Evolutionary conservation across 2,888 invertebrate species (phyloP).

Genomic region (Pegoplata infirma): DNA sequence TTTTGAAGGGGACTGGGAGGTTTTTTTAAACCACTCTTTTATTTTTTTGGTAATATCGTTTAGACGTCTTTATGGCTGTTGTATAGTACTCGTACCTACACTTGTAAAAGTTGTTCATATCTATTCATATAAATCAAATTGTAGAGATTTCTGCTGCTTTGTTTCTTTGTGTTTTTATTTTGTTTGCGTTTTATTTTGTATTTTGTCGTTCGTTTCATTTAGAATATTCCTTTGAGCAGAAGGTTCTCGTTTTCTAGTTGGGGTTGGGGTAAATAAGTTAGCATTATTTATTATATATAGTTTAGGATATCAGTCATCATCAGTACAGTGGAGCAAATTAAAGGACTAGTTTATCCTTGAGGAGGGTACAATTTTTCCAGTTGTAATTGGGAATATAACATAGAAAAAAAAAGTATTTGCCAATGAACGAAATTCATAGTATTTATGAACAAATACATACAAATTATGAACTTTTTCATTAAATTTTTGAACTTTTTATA

Average conservation of each 20-base stretch:
- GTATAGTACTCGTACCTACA: neutral
- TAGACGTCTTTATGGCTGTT: slow-evolving; percentile 62
- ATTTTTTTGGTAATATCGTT: slow-evolving; percentile 49
- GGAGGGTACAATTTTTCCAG: too few species aligned
- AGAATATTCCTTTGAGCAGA: neutral
- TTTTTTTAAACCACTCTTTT: neutral
- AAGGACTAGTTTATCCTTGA: too few species aligned
- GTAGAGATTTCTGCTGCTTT: neutral
- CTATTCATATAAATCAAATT: neutral
- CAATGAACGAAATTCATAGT: too few species aligned
- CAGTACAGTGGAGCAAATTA: neutral
- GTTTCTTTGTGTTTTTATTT: too few species aligned
- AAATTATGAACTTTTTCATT: too few species aligned
- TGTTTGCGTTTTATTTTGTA: neutral
- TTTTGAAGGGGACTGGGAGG: neutral
- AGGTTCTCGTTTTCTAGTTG: neutral
- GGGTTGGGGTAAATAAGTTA: neutral
- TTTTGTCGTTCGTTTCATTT: neutral
- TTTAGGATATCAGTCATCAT: neutral
- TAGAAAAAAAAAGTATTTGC: too few species aligned
- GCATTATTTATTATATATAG: neutral
- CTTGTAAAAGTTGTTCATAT: neutral
- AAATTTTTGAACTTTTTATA: too few species aligned
- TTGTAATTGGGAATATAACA: too few species aligned
- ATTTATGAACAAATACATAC: too few species aligned